Percentiles rank a stretch among this genome's conserved stretches.
Conservation (phyloP, 2,797 vertebrate species). For the Okamejei kenojei region DNA sequence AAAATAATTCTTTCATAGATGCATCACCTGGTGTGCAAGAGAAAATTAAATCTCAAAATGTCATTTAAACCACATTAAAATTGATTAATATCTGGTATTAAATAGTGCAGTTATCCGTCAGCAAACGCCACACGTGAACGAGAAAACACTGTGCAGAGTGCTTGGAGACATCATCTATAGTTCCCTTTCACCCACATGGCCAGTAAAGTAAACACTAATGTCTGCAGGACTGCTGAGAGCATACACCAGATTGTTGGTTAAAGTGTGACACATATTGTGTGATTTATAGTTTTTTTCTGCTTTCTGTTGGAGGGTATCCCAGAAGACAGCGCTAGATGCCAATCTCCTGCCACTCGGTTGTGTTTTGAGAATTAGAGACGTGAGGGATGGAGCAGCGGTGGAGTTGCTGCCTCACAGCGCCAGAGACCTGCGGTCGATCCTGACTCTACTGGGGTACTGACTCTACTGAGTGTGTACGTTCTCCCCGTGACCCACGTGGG, state of each 20-base stretch:
- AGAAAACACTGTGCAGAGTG: background rate
- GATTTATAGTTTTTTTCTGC: background rate
- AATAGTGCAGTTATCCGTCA: background rate
- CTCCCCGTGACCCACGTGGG: too few relatives aligned
- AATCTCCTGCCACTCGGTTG: background rate
- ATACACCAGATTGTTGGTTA: background rate
- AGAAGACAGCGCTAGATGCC: slow-evolving; percentile 2
- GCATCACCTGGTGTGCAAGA: background rate
- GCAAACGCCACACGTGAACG: background rate
- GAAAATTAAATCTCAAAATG: background rate
- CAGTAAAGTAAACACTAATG: background rate
- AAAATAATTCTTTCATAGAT: background rate
- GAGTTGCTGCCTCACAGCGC: too few relatives aligned
- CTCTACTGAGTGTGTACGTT: too few relatives aligned
- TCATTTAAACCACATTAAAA: slow-evolving; percentile 25
- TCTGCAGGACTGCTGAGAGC: background rate
- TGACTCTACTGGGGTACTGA: too few relatives aligned
- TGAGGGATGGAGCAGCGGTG: too few relatives aligned
- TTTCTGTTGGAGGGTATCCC: background rate
- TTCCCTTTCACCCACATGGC: background rate
- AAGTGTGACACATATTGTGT: background rate
- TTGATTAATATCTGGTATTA: slow-evolving; percentile 1
- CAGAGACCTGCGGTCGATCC: too few relatives aligned
- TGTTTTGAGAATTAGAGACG: background rate
- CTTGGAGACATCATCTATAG: background rate